These are phyloP conservation scores for Campylomormyrus numenius DNA, from an alignment of 2,113 vertebrate species.

Conservation along the genomic window DNA sequence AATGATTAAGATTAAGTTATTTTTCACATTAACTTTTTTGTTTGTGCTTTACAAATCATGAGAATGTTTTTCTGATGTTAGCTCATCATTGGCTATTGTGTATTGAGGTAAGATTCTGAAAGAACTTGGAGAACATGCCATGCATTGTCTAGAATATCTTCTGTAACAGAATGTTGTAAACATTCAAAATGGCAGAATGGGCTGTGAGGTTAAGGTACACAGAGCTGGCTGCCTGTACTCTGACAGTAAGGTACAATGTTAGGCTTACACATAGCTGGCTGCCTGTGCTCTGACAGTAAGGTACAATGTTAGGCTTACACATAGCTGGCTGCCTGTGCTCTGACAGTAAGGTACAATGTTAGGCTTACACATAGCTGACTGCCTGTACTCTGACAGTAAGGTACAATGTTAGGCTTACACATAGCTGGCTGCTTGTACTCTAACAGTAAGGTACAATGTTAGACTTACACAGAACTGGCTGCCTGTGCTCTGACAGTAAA, in stretches of 20 bases:
- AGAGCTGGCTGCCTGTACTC: background rate
- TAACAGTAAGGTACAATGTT: background rate
- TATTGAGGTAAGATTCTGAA: background rate
- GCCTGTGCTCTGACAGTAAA: slow-evolving; percentile 42
- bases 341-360: too few relatives aligned
- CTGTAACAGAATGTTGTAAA: background rate
- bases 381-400: too few relatives aligned
- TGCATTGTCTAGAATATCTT: background rate
- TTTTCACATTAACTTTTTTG: background rate
- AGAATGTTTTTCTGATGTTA: background rate
- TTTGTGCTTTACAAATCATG: background rate
- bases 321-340: too few relatives aligned
- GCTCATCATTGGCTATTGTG: background rate
- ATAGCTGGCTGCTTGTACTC: background rate
- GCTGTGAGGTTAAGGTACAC: background rate
- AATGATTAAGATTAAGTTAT: background rate
- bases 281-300: too few relatives aligned
- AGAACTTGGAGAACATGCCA: background rate
- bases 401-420: background rate
- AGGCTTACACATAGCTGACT: background rate
- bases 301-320: background rate
- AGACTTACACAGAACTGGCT: slow-evolving; percentile 31
- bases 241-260: background rate
- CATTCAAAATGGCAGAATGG: background rate
- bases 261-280: background rate